Base-by-base conservation (phyloP, 2,888 invertebrate species). In the Agrilus biguttatus region DNA sequence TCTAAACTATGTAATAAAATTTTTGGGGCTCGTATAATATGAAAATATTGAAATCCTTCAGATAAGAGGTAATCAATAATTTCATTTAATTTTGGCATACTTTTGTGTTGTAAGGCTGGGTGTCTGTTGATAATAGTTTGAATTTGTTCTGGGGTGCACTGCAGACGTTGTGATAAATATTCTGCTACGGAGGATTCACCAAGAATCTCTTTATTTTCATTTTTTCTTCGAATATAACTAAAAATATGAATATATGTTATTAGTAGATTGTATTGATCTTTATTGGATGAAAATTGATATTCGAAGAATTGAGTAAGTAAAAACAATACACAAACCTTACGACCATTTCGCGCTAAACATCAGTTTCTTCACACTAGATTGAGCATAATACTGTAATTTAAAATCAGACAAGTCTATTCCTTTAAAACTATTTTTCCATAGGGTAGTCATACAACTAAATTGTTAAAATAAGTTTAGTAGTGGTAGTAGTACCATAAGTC, bases 1-100 rank as follows among this genome's bases (percentile, higher is more conserved):
- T 64, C 60, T 3, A 63, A 53, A 51, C 66, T 65, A 47, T 68
- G 67, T 5, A 67, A 53, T 28, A 70, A 52, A 42, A 70, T 62
- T 52, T 69, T 65, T 6, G 70, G 69, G 7, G 60, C 56, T 33
- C 59, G 52, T 41, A 55, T 57, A 33, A 71, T 63, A 40, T 69
- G 66, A 14, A 48, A 42, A 1, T 65, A 53, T 19, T 56, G 58
- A 49, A 65, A 70, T 5, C 66, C 67, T 53, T 64, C 55, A n/a
- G 53, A 50, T 38, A 55, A 61, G 32, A 71, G 50, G 44, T 63
- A 67, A 46, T 69, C 67, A 6, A 69, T 62, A 14, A 67, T 60
- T 49, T 65, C 62, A 45, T 66, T 61, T 49, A 69, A 52, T 53
- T 65, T 69, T 37, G 56, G 57, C 40, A 67, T 57, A 46, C 63